Percentiles rank a stretch among this genome's conserved stretches.
These are phyloP conservation scores for Flexamia atlantica DNA, from an alignment of 2,888 invertebrate species.

Conservation along the genomic window DNA sequence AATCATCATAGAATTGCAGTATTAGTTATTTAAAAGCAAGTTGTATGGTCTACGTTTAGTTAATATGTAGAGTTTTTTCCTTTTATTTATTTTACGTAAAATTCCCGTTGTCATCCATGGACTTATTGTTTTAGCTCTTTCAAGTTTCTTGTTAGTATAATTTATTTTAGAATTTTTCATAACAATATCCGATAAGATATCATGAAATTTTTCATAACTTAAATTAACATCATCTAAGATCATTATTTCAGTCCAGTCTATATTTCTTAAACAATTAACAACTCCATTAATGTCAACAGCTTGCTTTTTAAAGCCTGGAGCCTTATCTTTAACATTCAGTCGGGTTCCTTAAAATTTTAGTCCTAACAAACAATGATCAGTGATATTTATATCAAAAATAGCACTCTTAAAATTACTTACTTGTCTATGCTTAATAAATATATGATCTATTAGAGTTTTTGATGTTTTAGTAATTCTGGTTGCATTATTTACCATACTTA, in stretches of 20 bases:
- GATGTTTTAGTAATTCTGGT: conserved; percentile 3
- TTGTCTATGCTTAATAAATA: conserved; percentile 12
- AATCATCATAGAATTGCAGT: too few relatives aligned
- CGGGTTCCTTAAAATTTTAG: neutral
- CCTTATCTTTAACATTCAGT: neutral
- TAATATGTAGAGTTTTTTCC: conserved; percentile 4
- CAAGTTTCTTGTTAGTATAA: neutral
- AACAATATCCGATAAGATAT: conserved; percentile 10
- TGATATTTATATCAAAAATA: conserved; percentile 16
- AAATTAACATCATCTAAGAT: neutral
- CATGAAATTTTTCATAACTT: too few relatives aligned
- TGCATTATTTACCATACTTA: conserved; percentile 8
- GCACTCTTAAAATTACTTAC: conserved; percentile 21
- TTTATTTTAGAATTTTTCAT: neutral
- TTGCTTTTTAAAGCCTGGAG: neutral
- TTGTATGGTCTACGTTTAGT: conserved; percentile 50
- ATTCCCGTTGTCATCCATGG: neutral
- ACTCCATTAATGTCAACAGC: neutral
- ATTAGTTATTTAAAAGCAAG: too few relatives aligned
- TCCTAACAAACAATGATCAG: conserved; percentile 29
- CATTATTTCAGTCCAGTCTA: neutral
- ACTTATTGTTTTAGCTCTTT: conserved; percentile 15
- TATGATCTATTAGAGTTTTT: conserved; percentile 22
- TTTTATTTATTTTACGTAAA: neutral
- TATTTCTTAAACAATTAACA: neutral